Conservation (phyloP, 92 coral and sea anemone species). For the Zoanthus sociatus region DNA sequence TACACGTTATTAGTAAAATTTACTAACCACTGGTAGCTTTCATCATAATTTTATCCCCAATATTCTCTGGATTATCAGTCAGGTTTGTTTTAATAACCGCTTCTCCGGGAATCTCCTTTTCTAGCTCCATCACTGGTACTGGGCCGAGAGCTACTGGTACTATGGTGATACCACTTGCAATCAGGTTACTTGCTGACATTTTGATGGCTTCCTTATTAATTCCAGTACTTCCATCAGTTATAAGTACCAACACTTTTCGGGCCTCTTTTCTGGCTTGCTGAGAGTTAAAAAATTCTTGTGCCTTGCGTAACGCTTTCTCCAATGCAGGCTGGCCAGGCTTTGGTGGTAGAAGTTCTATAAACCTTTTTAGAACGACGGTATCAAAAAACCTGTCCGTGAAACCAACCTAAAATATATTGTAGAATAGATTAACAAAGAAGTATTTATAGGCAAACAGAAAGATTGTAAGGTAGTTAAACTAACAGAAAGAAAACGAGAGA, state of each 20-base stretch:
- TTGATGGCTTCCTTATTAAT: conserved; percentile 72
- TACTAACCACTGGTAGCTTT: conserved; percentile 37
- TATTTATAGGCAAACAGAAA: no score
- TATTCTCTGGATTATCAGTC: conserved; percentile 62
- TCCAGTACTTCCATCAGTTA: conserved; percentile 83
- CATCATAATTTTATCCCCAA: conserved; percentile 55
- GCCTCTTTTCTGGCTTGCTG: conserved; percentile 78
- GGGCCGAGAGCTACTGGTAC: conserved; percentile 88
- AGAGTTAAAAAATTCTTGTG: conserved; percentile 72
- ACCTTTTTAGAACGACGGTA: conserved; percentile 52
- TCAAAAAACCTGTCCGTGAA: conserved; percentile 66
- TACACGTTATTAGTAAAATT: no score
- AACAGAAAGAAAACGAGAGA: no score
- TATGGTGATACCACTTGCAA: conserved; percentile 60
- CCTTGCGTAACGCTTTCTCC: conserved; percentile 68
- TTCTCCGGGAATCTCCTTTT: conserved; percentile 72
- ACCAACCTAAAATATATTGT: neutral
- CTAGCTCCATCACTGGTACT: conserved; percentile 68
- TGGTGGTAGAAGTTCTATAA: conserved; percentile 60
- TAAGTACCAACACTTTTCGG: conserved; percentile 79
- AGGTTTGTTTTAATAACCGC: conserved; percentile 61
- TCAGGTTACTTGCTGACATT: conserved; percentile 69
- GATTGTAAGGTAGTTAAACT: no score
- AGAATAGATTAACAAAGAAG: neutral
- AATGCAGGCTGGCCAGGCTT: conserved; percentile 65